Base-by-base conservation (phyloP, 2,888 invertebrate genomes). In the Cantharis nigra region DNA sequence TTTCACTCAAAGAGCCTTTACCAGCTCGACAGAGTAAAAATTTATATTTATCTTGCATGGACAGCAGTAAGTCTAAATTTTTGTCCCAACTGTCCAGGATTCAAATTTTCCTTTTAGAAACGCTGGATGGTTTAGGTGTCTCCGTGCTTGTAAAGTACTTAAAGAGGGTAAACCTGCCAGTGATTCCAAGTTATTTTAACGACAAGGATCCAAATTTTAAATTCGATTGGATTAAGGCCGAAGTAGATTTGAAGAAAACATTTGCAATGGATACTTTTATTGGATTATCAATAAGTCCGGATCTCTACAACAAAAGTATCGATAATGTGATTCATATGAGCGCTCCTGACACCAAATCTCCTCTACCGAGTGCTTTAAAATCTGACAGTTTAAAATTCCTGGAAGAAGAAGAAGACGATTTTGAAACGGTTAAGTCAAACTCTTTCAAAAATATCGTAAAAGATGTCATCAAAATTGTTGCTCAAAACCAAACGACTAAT, bases 231-330 rank as follows among this genome's bases (percentile, higher is more conserved):
- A 84, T 94, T 65, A 89, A 91, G 30, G 88, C 91, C 5, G 90
- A 94, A 62, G 93, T 93, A 10, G 90, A 90, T 71, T 89, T 94
- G 4, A 95, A 95, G 83, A 91, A 90, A 30, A 87, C 91, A 14
- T 87, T 95, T 0, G 92, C 92, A 14, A 91, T 93, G 89, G 95
- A 96, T 83, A 88, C 95, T 0, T 90, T 96, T 9, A 91, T 96
- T 77, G 95, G 95, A 0, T 92, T 95, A 78, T 92, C 92, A 81
- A 91, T 96, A 62, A 92, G 92, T 82, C 91, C 93, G 0, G 94
- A 95, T 88, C 93, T 94, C 0, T 91, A 90, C 75, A 95, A 96
- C 84, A 92, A 93, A 5, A 91, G 92, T 0, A 86, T 91, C 2
- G n/a, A 49, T 1, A 94, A 94, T 85, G 90, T 93, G 75, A 90